Evolutionary conservation across 2,113 vertebrate genomes (phyloP).

Genomic region (Murina feae): DNA sequence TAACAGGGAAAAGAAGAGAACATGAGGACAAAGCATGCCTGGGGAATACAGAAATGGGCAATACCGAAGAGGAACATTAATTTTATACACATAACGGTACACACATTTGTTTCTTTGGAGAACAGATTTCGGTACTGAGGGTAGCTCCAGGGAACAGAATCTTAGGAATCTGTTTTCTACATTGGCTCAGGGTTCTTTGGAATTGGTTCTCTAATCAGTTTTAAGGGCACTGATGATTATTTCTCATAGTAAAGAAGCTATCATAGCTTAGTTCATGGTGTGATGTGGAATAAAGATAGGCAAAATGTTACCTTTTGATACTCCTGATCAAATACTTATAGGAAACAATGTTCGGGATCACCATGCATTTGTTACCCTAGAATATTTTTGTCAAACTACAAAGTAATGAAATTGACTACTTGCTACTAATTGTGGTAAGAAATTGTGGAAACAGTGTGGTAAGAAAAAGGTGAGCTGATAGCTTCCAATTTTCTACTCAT

Average conservation of each 20-base stretch:
- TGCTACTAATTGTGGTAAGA: not conserved
- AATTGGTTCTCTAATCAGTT: not conserved
- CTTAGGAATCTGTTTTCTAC: not conserved
- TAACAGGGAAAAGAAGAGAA: not conserved
- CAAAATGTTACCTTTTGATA: not conserved
- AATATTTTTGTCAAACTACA: not conserved
- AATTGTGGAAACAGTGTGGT: not conserved
- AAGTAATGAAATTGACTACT: not conserved
- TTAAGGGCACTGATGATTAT: not conserved
- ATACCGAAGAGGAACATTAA: not conserved
- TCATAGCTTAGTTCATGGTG: not conserved
- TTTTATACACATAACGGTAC: not conserved
- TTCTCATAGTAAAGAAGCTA: not conserved
- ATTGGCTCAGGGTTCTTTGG: not conserved
- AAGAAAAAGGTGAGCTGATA: not conserved
- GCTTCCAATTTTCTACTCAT: not conserved
- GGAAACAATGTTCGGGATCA: not conserved
- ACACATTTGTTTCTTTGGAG: not conserved
- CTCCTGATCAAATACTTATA: not conserved
- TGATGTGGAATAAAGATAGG: not conserved
- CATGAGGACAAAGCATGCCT: not conserved
- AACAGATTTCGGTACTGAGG: not conserved
- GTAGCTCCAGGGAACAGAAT: not conserved
- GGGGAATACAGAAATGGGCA: not conserved
- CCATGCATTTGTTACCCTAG: not conserved